Evolutionary conservation across 2,888 invertebrate species (phyloP), one percentile per base, ranked within the genome.

Genomic region (Cataglyphis albicans): DNA sequence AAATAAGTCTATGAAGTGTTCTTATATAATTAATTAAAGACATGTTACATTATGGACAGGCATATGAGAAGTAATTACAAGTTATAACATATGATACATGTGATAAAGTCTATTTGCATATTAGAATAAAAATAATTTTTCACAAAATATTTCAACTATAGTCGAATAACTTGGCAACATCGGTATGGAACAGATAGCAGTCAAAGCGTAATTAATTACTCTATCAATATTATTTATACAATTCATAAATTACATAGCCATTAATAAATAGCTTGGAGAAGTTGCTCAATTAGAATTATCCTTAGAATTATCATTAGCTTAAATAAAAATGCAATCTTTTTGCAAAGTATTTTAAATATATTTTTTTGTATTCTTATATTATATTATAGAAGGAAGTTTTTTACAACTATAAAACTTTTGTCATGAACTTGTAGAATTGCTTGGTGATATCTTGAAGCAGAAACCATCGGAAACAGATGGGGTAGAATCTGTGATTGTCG

Each of bases 381-480:
- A 44, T 29, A 10, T 57, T 61, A 59, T 41, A 3, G 59, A 18
- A 68, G 21, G 3, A 6, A 41, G 4, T 2, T 10, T 59, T 38
- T 29, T 73, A 15, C 15, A 41, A 59, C 15, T 0, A 41, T 7
- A 15, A n/a, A 3, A 3, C 35, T 15, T 38, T 29, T 25, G 38
- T 52, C 1, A 1, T 75, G 9, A 64, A 74, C 21, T 87, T 82
- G 5, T 96, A 99, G 99, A 99, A 94, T 96, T 99, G 80, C 95
- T 99, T 86, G 98, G 96, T n/a, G 99, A 99, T 95, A 95, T 99
- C 90, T 95, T 99, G 88, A 97, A 97, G 90, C 97, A 97, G 91
- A 98, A 98, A 93, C 99, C 99, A 1, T 97, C 97, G 89, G 99
- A 99, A 95, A 98, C 98, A 5, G 99, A 99, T 95, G 99, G 99